phyloP scores from a whole-genome alignment of 2,797 vertebrate species.

The Enteromius trimaculatus region DNA sequence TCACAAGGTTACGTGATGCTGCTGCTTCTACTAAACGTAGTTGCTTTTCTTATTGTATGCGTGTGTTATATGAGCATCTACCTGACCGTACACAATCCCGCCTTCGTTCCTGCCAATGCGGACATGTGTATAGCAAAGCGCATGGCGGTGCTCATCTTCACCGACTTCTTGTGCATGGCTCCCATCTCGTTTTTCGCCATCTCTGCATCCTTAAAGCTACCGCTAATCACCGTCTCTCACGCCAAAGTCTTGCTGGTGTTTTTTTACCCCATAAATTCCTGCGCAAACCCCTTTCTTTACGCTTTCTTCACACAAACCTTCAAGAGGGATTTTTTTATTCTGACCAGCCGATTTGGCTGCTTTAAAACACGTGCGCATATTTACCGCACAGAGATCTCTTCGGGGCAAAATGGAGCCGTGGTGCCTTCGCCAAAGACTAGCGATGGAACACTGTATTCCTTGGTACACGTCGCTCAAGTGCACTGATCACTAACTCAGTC shows the following conservation, averaged over 20 bases:
- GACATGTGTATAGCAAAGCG: conserved; percentile 92
- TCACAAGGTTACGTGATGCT: conserved; percentile 88
- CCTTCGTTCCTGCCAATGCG: conserved; percentile 79
- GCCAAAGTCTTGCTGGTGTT: conserved; percentile 94
- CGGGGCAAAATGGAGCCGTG: conserved; percentile 83
- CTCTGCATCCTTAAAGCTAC: conserved; percentile 90
- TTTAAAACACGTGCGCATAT: conserved; percentile 89
- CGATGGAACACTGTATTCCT: conserved; percentile 76
- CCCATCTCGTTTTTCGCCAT: conserved; percentile 97
- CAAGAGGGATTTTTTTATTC: conserved; percentile 90
- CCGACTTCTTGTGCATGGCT: conserved; percentile 95
- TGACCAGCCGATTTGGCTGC: conserved; percentile 90
- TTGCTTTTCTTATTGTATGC: conserved; percentile 89
- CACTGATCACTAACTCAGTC: conserved; percentile 59
- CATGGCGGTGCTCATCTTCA: conserved; percentile 97
- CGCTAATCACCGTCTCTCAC: conserved; percentile 93
- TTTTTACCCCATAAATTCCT: conserved; percentile 98
- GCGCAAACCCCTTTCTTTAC: conserved; percentile 96
- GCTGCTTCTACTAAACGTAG: conserved; percentile 88
- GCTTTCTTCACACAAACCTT: conserved; percentile 95
- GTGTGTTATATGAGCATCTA: conserved; percentile 93
- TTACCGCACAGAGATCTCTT: conserved; percentile 90
- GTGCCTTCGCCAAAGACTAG: conserved; percentile 77
- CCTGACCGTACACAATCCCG: conserved; percentile 88
- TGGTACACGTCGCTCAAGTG: conserved; percentile 78